Base-by-base conservation (phyloP, 2,888 invertebrate genomes). In the Aquatica leii region DNA sequence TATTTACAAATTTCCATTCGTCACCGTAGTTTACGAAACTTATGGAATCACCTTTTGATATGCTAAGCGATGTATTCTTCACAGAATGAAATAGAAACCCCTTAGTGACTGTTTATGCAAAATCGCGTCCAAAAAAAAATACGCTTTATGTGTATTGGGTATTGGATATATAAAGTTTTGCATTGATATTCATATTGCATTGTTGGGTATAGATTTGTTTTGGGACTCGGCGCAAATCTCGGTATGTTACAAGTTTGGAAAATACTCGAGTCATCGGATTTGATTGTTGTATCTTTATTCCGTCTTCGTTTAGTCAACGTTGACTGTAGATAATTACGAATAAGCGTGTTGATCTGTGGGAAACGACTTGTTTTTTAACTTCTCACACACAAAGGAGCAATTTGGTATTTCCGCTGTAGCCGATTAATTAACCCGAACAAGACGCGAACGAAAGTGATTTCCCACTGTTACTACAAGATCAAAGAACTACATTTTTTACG, bases 111-210 rank as follows among this genome's bases (percentile, higher is more conserved):
- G 69, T 71, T 71, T 71, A 69, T 70, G 69, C 69, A 69, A 64
- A 66, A 65, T 52, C 62, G 51, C 50, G 53, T 55, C 43, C 52
- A 67, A 67, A 67, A 69, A 24, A n/a, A 18, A 66, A 69, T 59
- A 67, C 66, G 58, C 52, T 61, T 56, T 46, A 53, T 71, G 72
- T 72, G 73, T 75, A 74, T 75, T 73, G 72, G 70, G 71, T 65
- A 61, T 59, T 50, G 66, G 58, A 72, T 71, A 62, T 64, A 70
- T 71, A 70, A 60, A 64, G 56, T 60, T 53, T 41, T 56, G 68
- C 66, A 75, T 75, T 75, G 73, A 72, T 75, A 76, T 75, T 74
- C 75, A 74, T 76, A 73, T 69, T 65, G 71, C 71, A 74, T 71
- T 74, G 73, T 73, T 65, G 64, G 64, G 71, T 71, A 73, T 74